Evolutionary conservation across 1,140 invertebrate genomes (phyloP), one percentile per base, ranked within the genome.

Genomic region (Augochlora pura): DNA sequence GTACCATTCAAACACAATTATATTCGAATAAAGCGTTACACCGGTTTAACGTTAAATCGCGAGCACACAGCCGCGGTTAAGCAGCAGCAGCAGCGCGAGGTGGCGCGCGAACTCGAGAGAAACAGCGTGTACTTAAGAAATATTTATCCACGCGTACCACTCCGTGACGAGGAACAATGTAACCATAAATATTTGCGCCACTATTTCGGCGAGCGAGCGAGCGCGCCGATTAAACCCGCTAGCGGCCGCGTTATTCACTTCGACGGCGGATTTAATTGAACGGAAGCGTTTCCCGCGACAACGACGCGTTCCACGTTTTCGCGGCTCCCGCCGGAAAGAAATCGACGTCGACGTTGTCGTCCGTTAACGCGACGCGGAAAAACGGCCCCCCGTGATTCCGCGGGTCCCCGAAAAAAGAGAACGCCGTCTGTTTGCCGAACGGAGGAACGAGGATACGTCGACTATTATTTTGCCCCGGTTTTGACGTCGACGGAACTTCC

Each of bases 401-500:
- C 5, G 14, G 49, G 14, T 1, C 16, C 14, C 49, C 16, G 7
- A 52, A 57, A 57, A 57, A 5, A 21, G 21, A 54, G n/a, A n/a
- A n/a, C 52, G 12, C 32, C 7, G 54, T 59, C 21, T 10, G 68
- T 23, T 70, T 9, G 16, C 21, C 42, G 10, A 46, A 9, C 10
- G 8, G 12, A 25, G 14, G 39, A 10, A 14, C 27, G 32, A 4
- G 18, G 16, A 42, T 9, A 14, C 54, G 57, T 18, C 52, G 57
- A n/a, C 42, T 66, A 62, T 70, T 70, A 71, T 71, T 71, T 63
- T 52, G n/a, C 59, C 14, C 46, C 21, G 63, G 42, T 66, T 54
- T 54, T 54, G n/a, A 16, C 62, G 23, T 18, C 16, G 72, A 57
- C 66, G 27, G n/a, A 38, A 75, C 32, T 67, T 69, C 69, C 27